Conservation (phyloP, 2,888 invertebrate genomes). For the Cryptus viduatorius region DNA sequence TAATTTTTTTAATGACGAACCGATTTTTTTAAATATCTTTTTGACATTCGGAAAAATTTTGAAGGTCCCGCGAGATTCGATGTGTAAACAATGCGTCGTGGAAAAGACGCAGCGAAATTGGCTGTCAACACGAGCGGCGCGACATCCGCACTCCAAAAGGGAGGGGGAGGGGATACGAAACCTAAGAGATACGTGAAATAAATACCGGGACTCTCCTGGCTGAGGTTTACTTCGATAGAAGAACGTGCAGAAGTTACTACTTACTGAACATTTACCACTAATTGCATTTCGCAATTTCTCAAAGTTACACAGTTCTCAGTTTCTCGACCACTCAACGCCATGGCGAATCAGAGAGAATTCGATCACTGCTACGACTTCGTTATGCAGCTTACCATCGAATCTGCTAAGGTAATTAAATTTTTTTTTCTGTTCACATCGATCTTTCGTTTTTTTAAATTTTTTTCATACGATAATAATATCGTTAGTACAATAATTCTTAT, state of each 20-base stretch:
- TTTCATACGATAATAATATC: neutral
- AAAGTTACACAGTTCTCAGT: neutral
- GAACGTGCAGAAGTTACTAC: slow-evolving; percentile 53
- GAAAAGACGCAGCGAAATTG: slow-evolving; percentile 48
- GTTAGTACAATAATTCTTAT: too few species aligned
- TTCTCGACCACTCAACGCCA: slow-evolving; percentile 51
- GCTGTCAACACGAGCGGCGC: slow-evolving; percentile 7
- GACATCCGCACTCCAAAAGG: neutral
- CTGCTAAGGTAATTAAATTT: slow-evolving; percentile 76
- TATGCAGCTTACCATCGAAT: slow-evolving; percentile 77
- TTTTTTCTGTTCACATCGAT: slow-evolving; percentile 4
- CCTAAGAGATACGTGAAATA: slow-evolving; percentile 65
- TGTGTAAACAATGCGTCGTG: slow-evolving; percentile 37
- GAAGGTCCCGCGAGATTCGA: slow-evolving; percentile 12
- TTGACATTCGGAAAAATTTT: slow-evolving; percentile 7
- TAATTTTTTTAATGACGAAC: neutral
- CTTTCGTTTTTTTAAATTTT: slow-evolving; percentile 1
- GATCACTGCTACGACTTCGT: slow-evolving; percentile 78
- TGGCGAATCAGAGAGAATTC: slow-evolving; percentile 74
- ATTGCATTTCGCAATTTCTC: neutral
- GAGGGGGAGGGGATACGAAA: slow-evolving; percentile 7
- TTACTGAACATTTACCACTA: neutral
- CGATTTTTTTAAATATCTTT: neutral
- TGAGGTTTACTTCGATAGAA: slow-evolving; percentile 63
- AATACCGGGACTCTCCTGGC: slow-evolving; percentile 69